Base-by-base conservation (phyloP, 2,888 invertebrate species). In the Orthosia gracilis region DNA sequence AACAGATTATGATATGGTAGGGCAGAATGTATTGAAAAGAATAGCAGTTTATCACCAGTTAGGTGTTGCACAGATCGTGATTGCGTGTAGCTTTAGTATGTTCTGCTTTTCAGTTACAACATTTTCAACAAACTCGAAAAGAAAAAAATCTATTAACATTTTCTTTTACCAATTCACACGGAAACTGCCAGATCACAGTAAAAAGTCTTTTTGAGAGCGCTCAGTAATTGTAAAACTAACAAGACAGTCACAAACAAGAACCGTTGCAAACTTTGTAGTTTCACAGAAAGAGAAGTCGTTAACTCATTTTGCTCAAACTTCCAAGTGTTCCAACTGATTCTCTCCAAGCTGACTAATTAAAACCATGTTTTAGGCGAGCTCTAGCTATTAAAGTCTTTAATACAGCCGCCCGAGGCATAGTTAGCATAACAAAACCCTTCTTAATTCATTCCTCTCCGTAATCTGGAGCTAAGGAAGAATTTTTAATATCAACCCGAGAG, bases 401-500 rank as follows among this genome's bases (percentile, higher is more conserved):
- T 76, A 85, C 78, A 69, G 58, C 54, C 72, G 59, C 73, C 76
- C 78, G 55, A 78, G 78, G 69, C 88, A 87, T 86, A 90, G 90
- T 91, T 91, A 86, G 89, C 91, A 90, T 90, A 92, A 92, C 91
- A 91, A 89, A 88, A 87, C 88, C 88, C 78, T 82, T 88, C 85
- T 89, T 90, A 91, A 91, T 89, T 89, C 89, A 84, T 87, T 86
- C 84, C 82, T 85, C 84, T 69, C 75, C 74, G 88, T 90, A 89
- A 91, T 91, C 91, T 87, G 82, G 76, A 88, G 88, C 87, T 86
- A 86, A 88, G 87, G 89, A 92, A 91, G 93, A 93, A 94, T 95
- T 95, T 93, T 95, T 95, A 95, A 95, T 95, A 95, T 94, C 90
- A 89, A 90, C 89, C 84, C 85, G 76, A 88, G 90, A 92, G 92